Conservation (phyloP, 53 echinoderm and acorn worm species). For the Temnopleurus reevesii region DNA sequence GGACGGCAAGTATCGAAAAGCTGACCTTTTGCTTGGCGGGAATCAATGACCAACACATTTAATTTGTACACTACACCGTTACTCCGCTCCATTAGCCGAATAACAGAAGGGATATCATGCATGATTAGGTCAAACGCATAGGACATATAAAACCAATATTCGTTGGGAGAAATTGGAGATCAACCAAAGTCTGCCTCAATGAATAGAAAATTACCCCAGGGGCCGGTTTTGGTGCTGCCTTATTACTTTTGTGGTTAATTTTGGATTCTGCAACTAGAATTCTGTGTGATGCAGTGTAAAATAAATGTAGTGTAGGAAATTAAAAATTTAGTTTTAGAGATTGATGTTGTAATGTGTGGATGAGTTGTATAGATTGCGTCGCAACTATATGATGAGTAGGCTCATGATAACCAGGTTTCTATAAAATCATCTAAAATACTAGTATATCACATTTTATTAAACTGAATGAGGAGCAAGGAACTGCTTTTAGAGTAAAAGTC, state of each 20-base stretch:
- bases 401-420: no score
- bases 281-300: not conserved
- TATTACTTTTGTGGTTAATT: not conserved
- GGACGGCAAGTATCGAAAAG: not conserved
- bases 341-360: not conserved
- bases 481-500: no score
- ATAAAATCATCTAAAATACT: no score
- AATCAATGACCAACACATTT: slow-evolving; percentile 18
- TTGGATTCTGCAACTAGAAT: not conserved
- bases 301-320: slow-evolving; percentile 20
- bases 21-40: slow-evolving; percentile 9
- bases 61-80: slow-evolving; percentile 23
- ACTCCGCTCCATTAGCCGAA: not conserved
- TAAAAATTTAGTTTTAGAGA: not conserved
- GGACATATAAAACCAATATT: no score
- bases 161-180: not conserved
- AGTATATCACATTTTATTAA: no score
- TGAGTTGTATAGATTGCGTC: not conserved
- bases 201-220: slow-evolving; percentile 5
- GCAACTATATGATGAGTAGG: not conserved
- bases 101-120: no score
- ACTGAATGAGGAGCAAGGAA: no score
- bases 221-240: not conserved
- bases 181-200: not conserved
- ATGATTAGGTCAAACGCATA: no score